These are phyloP conservation scores for Cylloceria caligata DNA, from an alignment of 2,888 invertebrate species.

Conservation along the genomic window DNA sequence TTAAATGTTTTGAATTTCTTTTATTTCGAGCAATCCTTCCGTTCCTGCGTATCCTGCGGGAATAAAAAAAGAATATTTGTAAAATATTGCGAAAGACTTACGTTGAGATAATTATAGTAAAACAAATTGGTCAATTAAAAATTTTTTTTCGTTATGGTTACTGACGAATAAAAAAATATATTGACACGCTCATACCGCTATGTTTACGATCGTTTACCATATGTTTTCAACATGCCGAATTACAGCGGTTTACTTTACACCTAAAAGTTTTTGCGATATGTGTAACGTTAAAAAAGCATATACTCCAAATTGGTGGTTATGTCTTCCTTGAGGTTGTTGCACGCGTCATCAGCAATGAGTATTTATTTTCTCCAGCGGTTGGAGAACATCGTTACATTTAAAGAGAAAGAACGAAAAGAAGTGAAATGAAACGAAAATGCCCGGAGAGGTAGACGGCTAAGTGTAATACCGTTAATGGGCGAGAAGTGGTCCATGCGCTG, in stretches of 20 bases:
- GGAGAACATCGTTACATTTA: constrained; percentile 27
- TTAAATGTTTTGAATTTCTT: too few species aligned
- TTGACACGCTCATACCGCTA: background rate
- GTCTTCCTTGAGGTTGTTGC: constrained; percentile 8
- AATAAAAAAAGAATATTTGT: background rate
- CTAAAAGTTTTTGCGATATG: background rate
- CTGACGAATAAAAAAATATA: constrained; percentile 4
- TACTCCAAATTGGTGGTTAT: constrained; percentile 9
- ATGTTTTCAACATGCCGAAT: background rate
- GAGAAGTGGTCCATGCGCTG: constrained; percentile 63
- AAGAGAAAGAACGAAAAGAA: constrained; percentile 34
- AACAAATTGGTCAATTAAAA: background rate
- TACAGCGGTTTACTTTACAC: background rate
- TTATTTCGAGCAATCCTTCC: background rate
- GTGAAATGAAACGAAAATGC: constrained; percentile 28
- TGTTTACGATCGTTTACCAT: background rate
- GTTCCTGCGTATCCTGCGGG: background rate
- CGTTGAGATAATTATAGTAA: background rate
- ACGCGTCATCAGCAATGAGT: constrained; percentile 18
- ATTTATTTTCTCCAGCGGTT: constrained; percentile 3
- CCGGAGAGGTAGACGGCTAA: constrained; percentile 40
- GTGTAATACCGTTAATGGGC: constrained; percentile 63
- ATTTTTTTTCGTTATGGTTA: background rate
- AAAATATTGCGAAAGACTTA: background rate
- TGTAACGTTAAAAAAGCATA: constrained; percentile 6